phyloP scores from a whole-genome alignment of 1,140 invertebrate species.

The Nautilus pompilius region DNA sequence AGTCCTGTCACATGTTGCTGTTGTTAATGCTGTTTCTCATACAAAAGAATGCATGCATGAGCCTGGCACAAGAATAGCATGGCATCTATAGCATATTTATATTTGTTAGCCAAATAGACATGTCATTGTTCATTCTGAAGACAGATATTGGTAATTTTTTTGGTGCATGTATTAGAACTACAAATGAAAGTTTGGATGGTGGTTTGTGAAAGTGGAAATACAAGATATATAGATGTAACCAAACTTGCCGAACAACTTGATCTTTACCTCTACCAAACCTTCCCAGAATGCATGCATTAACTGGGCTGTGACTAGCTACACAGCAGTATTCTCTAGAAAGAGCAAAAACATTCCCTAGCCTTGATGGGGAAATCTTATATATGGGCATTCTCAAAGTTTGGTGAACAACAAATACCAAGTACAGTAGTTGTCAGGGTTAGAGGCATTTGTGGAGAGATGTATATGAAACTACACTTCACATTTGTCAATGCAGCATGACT shows the following conservation, averaged over 20 bases:
- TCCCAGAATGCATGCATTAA: constrained; percentile 12
- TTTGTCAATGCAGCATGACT: too few species aligned
- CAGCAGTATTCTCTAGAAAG: constrained; percentile 9
- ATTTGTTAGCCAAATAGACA: background rate
- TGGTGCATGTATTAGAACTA: background rate
- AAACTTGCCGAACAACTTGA: constrained; percentile 1
- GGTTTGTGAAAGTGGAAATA: constrained; percentile 1
- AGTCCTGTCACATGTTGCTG: background rate
- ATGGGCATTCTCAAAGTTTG: constrained; percentile 1
- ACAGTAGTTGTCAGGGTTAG: background rate
- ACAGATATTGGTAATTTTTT: background rate
- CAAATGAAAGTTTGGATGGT: constrained; percentile 14
- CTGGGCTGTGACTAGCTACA: constrained; percentile 11
- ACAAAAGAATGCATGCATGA: too few species aligned
- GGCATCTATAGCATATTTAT: background rate
- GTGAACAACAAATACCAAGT: background rate
- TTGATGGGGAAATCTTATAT: background rate
- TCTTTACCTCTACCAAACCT: constrained; percentile 2
- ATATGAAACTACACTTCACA: constrained; percentile 1
- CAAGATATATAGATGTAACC: constrained; percentile 7
- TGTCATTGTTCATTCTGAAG: too few species aligned
- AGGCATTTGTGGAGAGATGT: constrained; percentile 4
- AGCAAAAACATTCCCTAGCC: background rate
- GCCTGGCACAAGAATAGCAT: constrained; percentile 7
- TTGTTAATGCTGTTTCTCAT: constrained; percentile 6